These are phyloP conservation scores for Thyatira batis DNA, from an alignment of 2,888 invertebrate species.

Conservation along the genomic window DNA sequence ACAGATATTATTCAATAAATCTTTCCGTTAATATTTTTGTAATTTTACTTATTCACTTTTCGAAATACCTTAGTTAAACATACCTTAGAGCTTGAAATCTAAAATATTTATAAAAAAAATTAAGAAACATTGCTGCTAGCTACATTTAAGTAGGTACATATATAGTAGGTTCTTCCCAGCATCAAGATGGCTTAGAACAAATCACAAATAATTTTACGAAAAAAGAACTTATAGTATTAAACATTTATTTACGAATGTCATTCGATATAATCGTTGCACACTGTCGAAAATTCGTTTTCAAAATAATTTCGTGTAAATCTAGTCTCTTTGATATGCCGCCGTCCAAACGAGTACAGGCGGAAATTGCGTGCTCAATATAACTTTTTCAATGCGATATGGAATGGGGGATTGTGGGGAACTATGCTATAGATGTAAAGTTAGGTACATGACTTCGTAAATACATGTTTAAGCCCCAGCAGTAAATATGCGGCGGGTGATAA, in stretches of 20 bases:
- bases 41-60: neutral
- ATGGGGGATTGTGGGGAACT: neutral
- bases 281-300: neutral
- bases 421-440: neutral
- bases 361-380: slow-evolving; percentile 4
- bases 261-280: neutral
- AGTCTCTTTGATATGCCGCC: slow-evolving; percentile 6
- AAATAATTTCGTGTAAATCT: neutral
- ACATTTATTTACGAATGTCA: neutral
- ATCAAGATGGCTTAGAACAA: no score
- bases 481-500: neutral
- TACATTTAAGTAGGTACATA: no score
- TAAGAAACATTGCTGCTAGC: no score
- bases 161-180: no score
- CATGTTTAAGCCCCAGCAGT: neutral
- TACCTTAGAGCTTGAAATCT: neutral
- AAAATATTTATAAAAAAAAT: no score
- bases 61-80: neutral
- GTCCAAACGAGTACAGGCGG: neutral
- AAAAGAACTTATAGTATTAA: no score
- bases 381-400: slow-evolving; percentile 4
- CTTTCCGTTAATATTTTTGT: neutral
- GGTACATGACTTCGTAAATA: neutral
- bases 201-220: no score
- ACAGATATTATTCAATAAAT: neutral